Base-by-base conservation (phyloP, 2,797 vertebrate species). In the Anabas testudineus region DNA sequence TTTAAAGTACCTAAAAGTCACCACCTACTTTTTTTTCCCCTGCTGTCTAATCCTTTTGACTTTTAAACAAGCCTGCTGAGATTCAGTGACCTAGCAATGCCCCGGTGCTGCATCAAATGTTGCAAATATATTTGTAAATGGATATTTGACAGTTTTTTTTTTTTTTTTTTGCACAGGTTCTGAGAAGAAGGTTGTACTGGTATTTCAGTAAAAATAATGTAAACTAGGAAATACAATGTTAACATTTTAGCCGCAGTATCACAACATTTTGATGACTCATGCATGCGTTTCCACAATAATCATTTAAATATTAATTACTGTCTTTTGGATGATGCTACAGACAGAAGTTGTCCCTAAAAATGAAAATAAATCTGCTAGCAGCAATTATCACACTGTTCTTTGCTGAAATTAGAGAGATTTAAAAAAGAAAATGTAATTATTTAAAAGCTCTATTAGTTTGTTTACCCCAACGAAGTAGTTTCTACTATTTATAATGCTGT, bases 21-120 rank as follows among this genome's bases (percentile, higher is more conserved):
- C 28, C 19, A 48, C 30, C 10, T 43, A 15, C 39, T 56, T 2
- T 53, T 34, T 21, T 55, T 43, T 53, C 10, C 2, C 18, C 51
- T 28, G 30, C 22, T 24, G 52, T 45, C 36, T 79, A 69, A 76
- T 70, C 64, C 57, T 51, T 62, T 55, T 66, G 59, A 61, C 71
- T 78, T 81, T 69, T 72, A 62, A 76, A 73, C 56, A 74, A 72
- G 32, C 32, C 56, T 63, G 36, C 47, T 77, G 55, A 62, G 63
- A 76, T 58, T 65, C 37, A 67, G 47, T 48, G 41, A 84, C 75
- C 75, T 48, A n/a, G 19, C 69, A 71, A 76, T 43, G 58, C 41
- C 21, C 24, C 26, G 48, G 58, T 55, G 7, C 42, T 45, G 55
- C 36, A 48, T 30, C 41, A 57, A 43, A 66, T 53, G 56, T 71